Percentiles rank a stretch among this genome's conserved stretches.
These are phyloP conservation scores for Tetranychus urticae DNA, from an alignment of 1,140 invertebrate genomes.

Conservation along the genomic window DNA sequence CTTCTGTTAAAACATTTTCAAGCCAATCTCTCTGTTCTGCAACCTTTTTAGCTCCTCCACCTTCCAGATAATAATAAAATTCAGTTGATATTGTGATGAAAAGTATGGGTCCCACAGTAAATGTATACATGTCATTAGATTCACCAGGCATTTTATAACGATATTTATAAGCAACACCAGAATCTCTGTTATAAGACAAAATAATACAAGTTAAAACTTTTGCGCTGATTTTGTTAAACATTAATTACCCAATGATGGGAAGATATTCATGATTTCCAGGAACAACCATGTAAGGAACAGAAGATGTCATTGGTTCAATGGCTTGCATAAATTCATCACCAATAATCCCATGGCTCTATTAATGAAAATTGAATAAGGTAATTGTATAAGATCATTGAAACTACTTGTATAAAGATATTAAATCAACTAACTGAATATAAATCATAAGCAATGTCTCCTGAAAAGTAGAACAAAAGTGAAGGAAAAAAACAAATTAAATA, in stretches of 20 bases:
- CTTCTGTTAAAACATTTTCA: conserved; percentile 41
- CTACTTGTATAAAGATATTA: not conserved
- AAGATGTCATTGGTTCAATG: conserved; percentile 58
- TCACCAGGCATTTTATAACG: conserved; percentile 43
- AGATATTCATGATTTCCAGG: conserved; percentile 62
- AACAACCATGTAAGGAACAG: conserved; percentile 73
- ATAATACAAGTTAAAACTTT: not conserved
- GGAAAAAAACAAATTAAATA: not conserved
- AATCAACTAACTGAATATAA: conserved; percentile 41
- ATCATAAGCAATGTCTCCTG: conserved; percentile 73
- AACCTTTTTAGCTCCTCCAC: not conserved
- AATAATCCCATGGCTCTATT: not conserved
- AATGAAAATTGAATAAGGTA: not conserved
- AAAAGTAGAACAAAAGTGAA: conserved; percentile 1
- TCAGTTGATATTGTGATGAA: conserved; percentile 78
- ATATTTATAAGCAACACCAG: not conserved
- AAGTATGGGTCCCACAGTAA: conserved; percentile 67
- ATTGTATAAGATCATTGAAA: not conserved
- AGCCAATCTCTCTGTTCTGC: conserved; percentile 72
- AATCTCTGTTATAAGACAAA: not conserved
- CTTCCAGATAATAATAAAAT: conserved; percentile 56
- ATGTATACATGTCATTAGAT: conserved; percentile 56
- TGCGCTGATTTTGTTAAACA: not conserved
- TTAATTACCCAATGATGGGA: not conserved
- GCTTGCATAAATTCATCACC: conserved; percentile 78